These are phyloP conservation scores for Rallus crepitans DNA, from an alignment of 2,797 vertebrate genomes.

Conservation along the genomic window DNA sequence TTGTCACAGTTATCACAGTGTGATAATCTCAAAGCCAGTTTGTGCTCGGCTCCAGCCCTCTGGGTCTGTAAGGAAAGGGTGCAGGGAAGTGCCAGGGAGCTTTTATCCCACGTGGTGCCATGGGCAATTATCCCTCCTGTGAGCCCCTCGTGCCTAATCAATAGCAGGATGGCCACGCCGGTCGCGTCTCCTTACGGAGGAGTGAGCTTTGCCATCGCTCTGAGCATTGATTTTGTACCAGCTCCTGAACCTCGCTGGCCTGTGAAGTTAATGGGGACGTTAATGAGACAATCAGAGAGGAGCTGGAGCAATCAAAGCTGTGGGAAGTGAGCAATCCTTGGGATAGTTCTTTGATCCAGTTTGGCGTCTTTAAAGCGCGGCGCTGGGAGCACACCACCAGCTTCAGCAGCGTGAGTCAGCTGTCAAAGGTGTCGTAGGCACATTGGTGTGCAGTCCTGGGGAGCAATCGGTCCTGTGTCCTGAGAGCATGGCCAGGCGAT, in stretches of 20 bases:
- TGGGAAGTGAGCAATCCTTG: conserved; percentile 37
- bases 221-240: conserved; percentile 75
- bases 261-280: conserved; percentile 78
- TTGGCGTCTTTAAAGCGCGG: neutral
- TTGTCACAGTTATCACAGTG: neutral
- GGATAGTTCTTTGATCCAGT: conserved; percentile 46
- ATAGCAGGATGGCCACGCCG: conserved; percentile 42
- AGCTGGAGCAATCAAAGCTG: conserved; percentile 63
- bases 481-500: neutral
- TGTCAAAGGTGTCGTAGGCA: neutral
- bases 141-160: conserved; percentile 72
- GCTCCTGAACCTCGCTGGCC: conserved; percentile 38
- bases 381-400: neutral
- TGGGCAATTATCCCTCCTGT: conserved; percentile 70
- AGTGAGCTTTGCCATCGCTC: conserved; percentile 53
- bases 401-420: neutral
- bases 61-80: neutral
- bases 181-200: conserved; percentile 22
- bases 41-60: neutral
- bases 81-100: neutral
- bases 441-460: neutral
- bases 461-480: neutral
- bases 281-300: conserved; percentile 75
- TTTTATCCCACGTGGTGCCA: conserved; percentile 1
- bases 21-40: neutral